phyloP scores from a whole-genome alignment of 2,113 vertebrate genomes.

The Pongo pygmaeus region DNA sequence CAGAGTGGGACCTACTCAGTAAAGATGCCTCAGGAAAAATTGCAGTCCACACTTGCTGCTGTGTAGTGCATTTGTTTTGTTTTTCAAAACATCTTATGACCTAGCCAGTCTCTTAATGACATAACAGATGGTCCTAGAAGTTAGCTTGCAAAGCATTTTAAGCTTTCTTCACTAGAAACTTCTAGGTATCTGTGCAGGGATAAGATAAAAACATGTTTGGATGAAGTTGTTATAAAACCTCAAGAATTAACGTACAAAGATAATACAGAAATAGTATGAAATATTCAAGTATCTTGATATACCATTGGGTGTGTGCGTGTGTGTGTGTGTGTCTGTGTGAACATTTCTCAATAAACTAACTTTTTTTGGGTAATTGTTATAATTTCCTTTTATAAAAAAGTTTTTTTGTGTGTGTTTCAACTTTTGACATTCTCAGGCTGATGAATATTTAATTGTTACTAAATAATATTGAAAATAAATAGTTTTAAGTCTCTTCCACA shows the following conservation, averaged over 20 bases:
- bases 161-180: background rate
- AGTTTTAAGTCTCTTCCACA: background rate
- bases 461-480: background rate
- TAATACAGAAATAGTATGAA: background rate
- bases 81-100: background rate
- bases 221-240: background rate
- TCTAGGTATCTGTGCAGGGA: background rate
- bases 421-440: background rate
- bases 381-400: background rate
- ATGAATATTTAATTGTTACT: background rate
- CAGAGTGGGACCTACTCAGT: background rate
- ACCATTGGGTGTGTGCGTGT: too few relatives aligned
- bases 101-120: background rate
- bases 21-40: background rate
- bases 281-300: background rate
- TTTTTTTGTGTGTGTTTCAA: background rate
- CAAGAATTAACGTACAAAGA: background rate
- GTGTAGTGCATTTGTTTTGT: rapidly evolving
- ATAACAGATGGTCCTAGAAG: background rate
- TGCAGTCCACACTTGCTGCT: rapidly evolving
- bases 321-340: too few relatives aligned
- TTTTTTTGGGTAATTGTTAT: background rate
- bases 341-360: background rate
- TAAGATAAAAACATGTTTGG: background rate
- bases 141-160: background rate